Conservation (phyloP, 2,113 vertebrate genomes). For the Aix galericulata region DNA sequence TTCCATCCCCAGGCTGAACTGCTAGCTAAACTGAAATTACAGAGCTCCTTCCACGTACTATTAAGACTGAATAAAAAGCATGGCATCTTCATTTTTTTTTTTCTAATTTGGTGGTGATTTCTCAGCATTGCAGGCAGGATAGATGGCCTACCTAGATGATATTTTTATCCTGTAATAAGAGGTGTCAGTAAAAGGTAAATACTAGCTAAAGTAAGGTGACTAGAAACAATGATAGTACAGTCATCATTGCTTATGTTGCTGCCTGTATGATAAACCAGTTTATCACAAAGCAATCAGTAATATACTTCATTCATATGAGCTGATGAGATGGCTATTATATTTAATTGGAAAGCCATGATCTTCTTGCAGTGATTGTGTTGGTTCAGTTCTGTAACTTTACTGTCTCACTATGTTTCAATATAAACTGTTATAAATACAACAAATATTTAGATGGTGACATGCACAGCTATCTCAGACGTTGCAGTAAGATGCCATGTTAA, state of each 20-base stretch:
- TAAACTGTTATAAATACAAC: not conserved
- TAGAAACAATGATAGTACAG: not conserved
- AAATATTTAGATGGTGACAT: not conserved
- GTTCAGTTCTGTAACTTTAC: not conserved
- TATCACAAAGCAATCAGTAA: not conserved
- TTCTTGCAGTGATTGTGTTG: not conserved
- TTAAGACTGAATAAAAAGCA: not conserved
- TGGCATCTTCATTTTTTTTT: not conserved
- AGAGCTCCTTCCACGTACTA: rapidly evolving
- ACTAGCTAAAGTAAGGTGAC: not conserved
- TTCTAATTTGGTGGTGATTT: not conserved
- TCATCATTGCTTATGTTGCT: not conserved
- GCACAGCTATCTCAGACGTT: not conserved
- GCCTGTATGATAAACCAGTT: conserved; percentile 20
- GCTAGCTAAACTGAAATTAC: not conserved
- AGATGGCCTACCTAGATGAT: not conserved
- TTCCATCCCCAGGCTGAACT: not conserved
- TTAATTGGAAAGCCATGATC: not conserved
- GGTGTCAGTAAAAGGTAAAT: not conserved
- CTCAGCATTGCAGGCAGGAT: not conserved
- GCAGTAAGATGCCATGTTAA: not conserved
- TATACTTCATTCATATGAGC: not conserved
- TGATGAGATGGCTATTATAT: not conserved
- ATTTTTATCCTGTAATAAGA: not conserved
- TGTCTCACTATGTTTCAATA: not conserved